These are phyloP conservation scores for Amblyornis subalaris DNA, from an alignment of 2,113 vertebrate genomes.

Conservation along the genomic window DNA sequence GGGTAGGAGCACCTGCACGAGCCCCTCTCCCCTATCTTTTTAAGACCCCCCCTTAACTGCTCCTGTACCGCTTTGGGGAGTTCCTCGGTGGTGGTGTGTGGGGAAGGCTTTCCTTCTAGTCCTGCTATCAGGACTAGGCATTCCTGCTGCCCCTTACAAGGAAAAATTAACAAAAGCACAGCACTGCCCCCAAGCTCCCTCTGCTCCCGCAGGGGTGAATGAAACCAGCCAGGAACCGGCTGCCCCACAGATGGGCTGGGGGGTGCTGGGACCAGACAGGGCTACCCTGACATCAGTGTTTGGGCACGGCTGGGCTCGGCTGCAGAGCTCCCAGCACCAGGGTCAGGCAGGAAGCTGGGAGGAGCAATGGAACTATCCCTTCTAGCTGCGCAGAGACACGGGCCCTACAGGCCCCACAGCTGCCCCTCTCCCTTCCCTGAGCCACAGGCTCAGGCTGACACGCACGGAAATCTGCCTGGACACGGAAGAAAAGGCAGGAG, in stretches of 20 bases:
- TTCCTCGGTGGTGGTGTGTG: neutral
- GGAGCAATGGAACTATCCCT: neutral
- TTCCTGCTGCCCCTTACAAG: neutral
- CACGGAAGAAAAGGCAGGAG: constrained; percentile 54
- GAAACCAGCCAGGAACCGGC: neutral
- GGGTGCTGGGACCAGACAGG: neutral
- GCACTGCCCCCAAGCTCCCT: neutral
- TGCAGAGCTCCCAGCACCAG: neutral
- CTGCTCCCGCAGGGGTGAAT: neutral
- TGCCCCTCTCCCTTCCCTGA: neutral
- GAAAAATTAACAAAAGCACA: neutral
- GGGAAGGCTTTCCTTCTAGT: neutral
- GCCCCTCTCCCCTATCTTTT: neutral
- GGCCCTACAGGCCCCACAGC: neutral
- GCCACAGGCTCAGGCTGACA: neutral
- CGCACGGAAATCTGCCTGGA: neutral
- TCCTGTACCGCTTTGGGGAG: neutral
- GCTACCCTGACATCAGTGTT: accelerated
- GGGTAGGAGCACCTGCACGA: neutral
- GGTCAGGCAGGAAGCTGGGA: neutral
- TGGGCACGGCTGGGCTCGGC: neutral
- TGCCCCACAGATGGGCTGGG: accelerated
- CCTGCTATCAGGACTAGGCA: no score
- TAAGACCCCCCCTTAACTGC: neutral
- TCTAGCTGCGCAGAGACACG: neutral